Percentiles rank a stretch among this genome's conserved stretches.
These are phyloP conservation scores for Meles meles DNA, from an alignment of 2,113 vertebrate genomes.

Conservation along the genomic window DNA sequence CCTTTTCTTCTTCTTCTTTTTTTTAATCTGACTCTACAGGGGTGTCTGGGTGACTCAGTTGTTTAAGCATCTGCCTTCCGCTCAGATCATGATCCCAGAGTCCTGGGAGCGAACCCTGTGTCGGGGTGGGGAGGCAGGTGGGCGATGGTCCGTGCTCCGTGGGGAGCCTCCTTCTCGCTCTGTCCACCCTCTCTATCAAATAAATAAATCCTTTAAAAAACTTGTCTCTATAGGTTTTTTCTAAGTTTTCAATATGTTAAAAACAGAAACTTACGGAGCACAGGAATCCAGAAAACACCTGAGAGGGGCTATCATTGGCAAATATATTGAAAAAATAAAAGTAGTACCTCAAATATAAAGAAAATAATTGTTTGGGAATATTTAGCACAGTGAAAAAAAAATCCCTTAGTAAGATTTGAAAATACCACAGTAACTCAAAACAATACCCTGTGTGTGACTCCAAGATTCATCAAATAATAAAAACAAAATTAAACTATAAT, in stretches of 20 bases:
- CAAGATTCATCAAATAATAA: background rate
- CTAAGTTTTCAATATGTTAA: background rate
- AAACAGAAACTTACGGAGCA: background rate
- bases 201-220: background rate
- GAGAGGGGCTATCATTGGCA: background rate
- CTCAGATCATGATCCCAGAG: background rate
- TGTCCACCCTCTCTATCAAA: too few relatives aligned
- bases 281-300: background rate
- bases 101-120: background rate
- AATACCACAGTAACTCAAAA: background rate
- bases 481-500: background rate
- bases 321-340: background rate
- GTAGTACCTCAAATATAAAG: background rate
- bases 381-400: background rate
- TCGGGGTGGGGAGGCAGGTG: fast-evolving
- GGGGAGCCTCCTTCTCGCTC: background rate
- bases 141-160: too few relatives aligned
- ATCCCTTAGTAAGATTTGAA: background rate
- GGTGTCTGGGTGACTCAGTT: background rate
- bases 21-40: background rate
- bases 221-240: background rate
- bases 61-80: background rate
- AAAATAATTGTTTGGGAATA: background rate
- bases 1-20: background rate
- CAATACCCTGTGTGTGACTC: background rate